Evolutionary conservation across 53 echinoderm and acorn worm species (phyloP).

Genomic region (Astropecten irregularis): DNA sequence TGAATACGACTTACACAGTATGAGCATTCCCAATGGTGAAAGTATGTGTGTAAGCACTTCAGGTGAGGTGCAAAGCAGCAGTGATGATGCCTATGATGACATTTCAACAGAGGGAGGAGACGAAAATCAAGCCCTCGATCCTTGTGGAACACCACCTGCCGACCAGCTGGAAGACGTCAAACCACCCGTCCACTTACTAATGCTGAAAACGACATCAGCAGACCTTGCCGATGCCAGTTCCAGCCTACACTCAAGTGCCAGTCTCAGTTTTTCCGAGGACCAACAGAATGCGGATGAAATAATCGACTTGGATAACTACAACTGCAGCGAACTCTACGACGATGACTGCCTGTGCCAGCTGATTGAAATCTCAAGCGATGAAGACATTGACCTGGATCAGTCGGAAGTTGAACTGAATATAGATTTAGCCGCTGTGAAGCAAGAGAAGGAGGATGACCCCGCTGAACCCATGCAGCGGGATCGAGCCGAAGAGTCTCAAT

Average conservation of each 20-base stretch:
- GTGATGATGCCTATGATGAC: too few species aligned
- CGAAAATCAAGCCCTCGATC: too few species aligned
- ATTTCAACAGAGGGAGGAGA: too few species aligned
- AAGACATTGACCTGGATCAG: background rate
- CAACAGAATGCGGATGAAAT: background rate
- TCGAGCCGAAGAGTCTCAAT: too few species aligned
- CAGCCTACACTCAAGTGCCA: background rate
- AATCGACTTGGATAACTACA: conserved; percentile 43
- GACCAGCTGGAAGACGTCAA: conserved; percentile 10
- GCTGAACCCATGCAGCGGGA: too few species aligned
- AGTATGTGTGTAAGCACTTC: too few species aligned
- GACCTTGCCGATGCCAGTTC: background rate
- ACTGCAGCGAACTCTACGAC: conserved; percentile 33
- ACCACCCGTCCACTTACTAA: background rate
- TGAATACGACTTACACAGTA: too few species aligned
- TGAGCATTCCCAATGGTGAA: too few species aligned
- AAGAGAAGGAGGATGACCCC: background rate
- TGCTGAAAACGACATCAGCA: background rate
- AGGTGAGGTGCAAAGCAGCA: too few species aligned
- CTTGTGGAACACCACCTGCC: too few species aligned
- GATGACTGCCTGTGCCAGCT: conserved; percentile 25
- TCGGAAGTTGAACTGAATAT: background rate
- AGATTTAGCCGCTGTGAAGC: background rate
- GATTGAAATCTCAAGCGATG: conserved; percentile 29
- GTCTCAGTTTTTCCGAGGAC: background rate